Conservation (phyloP, 2,113 vertebrate species). For the Oceanites oceanicus region DNA sequence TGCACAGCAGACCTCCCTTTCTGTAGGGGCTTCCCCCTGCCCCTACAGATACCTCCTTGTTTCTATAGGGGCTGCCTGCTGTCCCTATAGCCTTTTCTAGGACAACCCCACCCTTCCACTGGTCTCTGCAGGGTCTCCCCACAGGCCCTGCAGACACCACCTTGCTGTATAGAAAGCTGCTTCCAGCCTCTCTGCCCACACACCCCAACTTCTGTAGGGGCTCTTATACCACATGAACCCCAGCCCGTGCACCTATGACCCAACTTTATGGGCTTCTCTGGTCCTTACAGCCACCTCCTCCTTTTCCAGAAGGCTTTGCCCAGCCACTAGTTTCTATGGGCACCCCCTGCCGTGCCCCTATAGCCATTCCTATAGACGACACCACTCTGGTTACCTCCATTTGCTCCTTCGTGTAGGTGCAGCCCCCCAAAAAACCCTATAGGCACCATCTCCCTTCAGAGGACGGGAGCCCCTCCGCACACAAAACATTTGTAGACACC, state of each 20-base stretch:
- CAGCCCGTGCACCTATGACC: background rate
- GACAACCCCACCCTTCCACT: accelerated
- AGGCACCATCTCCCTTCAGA: too few relatives aligned
- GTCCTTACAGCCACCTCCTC: background rate
- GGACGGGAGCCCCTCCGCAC: background rate
- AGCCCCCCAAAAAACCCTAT: accelerated
- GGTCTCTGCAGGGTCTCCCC: background rate
- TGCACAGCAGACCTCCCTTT: background rate
- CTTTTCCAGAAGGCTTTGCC: background rate
- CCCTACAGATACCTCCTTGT: background rate
- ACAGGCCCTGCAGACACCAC: background rate
- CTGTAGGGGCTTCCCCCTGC: background rate
- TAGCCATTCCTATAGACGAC: background rate
- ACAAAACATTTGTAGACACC: background rate
- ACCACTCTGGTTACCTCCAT: accelerated
- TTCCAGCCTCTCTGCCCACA: background rate
- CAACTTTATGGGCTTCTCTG: background rate
- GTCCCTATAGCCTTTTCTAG: background rate
- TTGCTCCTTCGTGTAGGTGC: background rate
- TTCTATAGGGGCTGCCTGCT: background rate
- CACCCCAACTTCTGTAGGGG: background rate
- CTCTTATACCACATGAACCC: background rate
- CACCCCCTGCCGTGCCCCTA: accelerated
- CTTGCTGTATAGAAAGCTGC: background rate
- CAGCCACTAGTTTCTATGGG: accelerated